Conservation (phyloP, 1,140 invertebrate genomes). For the Diabrotica undecimpunctata region DNA sequence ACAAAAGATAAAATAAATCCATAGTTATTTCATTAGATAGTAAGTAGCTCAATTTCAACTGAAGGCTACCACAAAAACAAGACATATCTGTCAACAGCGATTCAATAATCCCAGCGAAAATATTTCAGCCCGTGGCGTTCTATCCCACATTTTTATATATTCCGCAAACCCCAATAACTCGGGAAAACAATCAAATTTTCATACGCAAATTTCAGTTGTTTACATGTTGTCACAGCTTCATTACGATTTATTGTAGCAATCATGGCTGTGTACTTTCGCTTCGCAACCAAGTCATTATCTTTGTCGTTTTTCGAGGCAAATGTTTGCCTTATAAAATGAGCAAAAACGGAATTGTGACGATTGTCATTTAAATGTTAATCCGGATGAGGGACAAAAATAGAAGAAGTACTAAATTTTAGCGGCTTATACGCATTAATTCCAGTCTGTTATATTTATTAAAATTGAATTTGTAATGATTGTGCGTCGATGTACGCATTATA, state of each 20-base stretch:
- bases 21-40: no score
- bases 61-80: neutral
- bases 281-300: neutral
- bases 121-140: neutral
- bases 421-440: no score
- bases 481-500: no score
- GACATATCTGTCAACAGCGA: neutral
- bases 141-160: neutral
- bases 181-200: neutral
- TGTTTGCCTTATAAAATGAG: neutral
- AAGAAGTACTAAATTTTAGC: no score
- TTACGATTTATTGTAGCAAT: neutral
- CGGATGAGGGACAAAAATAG: neutral
- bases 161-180: neutral
- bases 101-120: neutral
- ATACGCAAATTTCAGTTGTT: neutral
- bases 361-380: conserved; percentile 1
- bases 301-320: neutral
- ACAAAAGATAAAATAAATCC: no score
- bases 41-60: no score
- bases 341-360: neutral
- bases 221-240: conserved; percentile 2
- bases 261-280: neutral
- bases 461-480: no score
- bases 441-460: no score